These are phyloP conservation scores for Lemur catta DNA, from an alignment of 2,797 vertebrate genomes.

Conservation along the genomic window DNA sequence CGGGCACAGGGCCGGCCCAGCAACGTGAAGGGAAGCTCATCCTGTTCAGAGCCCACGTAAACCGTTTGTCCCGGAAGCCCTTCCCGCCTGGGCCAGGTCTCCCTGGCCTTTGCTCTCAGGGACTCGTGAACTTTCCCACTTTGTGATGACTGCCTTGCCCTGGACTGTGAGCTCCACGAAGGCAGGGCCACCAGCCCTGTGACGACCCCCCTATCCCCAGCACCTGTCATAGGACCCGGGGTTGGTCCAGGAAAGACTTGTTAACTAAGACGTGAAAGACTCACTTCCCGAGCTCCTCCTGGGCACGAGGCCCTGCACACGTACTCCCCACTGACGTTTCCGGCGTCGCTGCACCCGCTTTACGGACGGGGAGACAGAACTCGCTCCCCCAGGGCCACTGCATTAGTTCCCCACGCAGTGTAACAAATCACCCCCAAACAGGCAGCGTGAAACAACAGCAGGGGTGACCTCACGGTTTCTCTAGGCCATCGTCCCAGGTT, in stretches of 20 bases:
- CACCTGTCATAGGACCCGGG: not conserved
- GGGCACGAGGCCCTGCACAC: too few species aligned
- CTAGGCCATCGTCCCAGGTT: not conserved
- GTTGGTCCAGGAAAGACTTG: not conserved
- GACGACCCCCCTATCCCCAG: not conserved
- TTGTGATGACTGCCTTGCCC: not conserved
- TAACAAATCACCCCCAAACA: not conserved
- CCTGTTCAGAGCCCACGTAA: too few species aligned
- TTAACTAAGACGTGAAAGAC: not conserved
- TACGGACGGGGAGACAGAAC: not conserved
- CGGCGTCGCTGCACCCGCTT: accelerated
- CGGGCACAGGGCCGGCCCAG: not conserved
- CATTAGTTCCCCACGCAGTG: accelerated
- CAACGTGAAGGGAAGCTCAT: not conserved
- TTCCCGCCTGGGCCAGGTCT: too few species aligned
- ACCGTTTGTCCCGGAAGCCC: not conserved
- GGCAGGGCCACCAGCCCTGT: not conserved
- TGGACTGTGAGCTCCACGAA: not conserved
- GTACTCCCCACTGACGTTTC: too few species aligned
- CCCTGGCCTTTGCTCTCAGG: not conserved
- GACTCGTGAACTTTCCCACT: not conserved
- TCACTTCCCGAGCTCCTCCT: not conserved
- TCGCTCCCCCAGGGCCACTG: not conserved
- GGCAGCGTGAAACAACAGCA: not conserved
- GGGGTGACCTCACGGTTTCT: too few species aligned